Conservation (phyloP, 2,888 invertebrate species). For the Glyphotaelius pellucidus region DNA sequence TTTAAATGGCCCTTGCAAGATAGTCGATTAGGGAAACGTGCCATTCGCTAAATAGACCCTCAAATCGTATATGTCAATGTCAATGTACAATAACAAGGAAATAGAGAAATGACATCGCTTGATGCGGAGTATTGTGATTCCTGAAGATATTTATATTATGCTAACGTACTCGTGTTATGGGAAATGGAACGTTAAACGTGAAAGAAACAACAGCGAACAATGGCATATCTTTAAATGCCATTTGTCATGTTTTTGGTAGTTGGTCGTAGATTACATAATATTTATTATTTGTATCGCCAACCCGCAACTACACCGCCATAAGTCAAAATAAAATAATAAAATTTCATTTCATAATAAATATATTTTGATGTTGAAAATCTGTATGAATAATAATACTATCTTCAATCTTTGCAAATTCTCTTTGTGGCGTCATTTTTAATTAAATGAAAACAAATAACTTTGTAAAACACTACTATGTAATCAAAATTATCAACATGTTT, state of each 20-base stretch:
- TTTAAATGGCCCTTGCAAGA: conserved; percentile 1
- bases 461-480: no score
- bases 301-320: no score
- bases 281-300: no score
- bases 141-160: not conserved
- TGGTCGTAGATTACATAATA: not conserved
- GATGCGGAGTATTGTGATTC: not conserved
- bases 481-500: no score
- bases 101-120: not conserved
- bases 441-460: no score
- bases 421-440: no score
- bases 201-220: not conserved
- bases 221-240: not conserved
- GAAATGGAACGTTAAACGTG: not conserved
- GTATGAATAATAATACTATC: no score
- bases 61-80: not conserved
- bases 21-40: not conserved
- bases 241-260: not conserved
- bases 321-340: no score
- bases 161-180: not conserved
- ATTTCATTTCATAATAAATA: no score
- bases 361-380: no score
- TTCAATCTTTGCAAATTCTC: no score
- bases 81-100: not conserved
- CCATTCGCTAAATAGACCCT: not conserved